These are phyloP conservation scores for Thamnophis elegans DNA, from an alignment of 2,797 vertebrate genomes.

Conservation along the genomic window DNA sequence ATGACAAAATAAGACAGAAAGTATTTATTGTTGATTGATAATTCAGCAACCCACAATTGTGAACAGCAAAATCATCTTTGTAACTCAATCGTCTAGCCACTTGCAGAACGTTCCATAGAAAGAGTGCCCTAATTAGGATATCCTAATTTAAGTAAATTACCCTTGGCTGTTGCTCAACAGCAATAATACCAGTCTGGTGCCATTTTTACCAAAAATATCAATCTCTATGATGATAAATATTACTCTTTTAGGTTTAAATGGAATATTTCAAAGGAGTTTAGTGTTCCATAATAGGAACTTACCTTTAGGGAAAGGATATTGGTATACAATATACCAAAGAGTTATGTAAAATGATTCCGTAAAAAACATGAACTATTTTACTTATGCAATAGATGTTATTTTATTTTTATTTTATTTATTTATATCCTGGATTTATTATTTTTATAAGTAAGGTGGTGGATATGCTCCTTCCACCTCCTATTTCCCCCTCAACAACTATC, in stretches of 20 bases:
- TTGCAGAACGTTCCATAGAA: not conserved
- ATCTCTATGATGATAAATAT: not conserved
- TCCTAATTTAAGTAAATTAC: not conserved
- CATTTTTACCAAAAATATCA: not conserved
- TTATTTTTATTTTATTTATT: not conserved
- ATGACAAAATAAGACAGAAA: not conserved
- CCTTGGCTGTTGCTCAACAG: not conserved
- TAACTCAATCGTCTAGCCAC: not conserved
- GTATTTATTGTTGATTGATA: not conserved
- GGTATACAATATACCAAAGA: not conserved
- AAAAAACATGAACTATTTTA: not conserved
- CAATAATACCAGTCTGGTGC: not conserved
- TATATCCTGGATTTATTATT: not conserved
- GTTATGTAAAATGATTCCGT: not conserved
- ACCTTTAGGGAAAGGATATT: not conserved
- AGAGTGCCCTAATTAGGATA: not conserved
- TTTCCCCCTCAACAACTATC: not conserved
- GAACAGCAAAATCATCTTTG: not conserved
- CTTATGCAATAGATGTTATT: not conserved
- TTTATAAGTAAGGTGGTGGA: not conserved
- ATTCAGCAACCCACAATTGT: not conserved
- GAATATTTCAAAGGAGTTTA: not conserved
- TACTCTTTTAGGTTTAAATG: not conserved
- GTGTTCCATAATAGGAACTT: not conserved
- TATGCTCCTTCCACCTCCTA: not conserved